Percentiles rank a stretch among this genome's conserved stretches.
These are phyloP conservation scores for Artemia franciscana DNA, from an alignment of 1,140 invertebrate genomes.

Conservation along the genomic window DNA sequence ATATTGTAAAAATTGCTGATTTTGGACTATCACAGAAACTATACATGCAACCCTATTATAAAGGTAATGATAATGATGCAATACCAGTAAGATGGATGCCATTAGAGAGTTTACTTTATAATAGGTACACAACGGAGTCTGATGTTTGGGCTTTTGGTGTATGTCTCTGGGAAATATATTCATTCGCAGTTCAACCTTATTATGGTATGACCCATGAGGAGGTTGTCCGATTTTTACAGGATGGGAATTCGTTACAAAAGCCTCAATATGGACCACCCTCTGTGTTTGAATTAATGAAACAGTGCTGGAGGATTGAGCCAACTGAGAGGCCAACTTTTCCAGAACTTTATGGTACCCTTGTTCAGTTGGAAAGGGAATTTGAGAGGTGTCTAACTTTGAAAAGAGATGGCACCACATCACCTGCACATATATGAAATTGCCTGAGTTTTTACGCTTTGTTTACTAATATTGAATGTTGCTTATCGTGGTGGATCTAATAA, in stretches of 20 bases:
- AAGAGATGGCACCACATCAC: neutral
- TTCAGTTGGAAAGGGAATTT: constrained; percentile 5
- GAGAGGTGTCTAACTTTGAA: neutral
- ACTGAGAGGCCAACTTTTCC: constrained; percentile 53
- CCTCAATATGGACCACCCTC: constrained; percentile 72
- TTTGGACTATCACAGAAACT: constrained; percentile 83
- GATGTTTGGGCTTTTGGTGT: constrained; percentile 88
- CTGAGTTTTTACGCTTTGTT: too few species aligned
- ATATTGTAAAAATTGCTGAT: constrained; percentile 89
- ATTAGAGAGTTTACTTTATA: constrained; percentile 75
- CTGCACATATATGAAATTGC: constrained; percentile 1
- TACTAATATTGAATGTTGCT: too few species aligned
- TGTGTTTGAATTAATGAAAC: constrained; percentile 77
- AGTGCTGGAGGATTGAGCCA: constrained; percentile 73
- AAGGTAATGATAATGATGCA: constrained; percentile 75
- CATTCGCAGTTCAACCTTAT: constrained; percentile 76
- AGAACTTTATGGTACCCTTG: constrained; percentile 3
- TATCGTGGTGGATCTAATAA: too few species aligned
- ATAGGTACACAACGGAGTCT: constrained; percentile 75
- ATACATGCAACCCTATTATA: constrained; percentile 68
- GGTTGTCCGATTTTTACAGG: constrained; percentile 75
- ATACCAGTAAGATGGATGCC: constrained; percentile 90
- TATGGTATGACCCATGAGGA: constrained; percentile 87
- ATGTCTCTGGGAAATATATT: constrained; percentile 81
- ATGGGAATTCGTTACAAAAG: constrained; percentile 58